Conservation (phyloP, 2,888 invertebrate species). For the Drosophila ustulata region DNA sequence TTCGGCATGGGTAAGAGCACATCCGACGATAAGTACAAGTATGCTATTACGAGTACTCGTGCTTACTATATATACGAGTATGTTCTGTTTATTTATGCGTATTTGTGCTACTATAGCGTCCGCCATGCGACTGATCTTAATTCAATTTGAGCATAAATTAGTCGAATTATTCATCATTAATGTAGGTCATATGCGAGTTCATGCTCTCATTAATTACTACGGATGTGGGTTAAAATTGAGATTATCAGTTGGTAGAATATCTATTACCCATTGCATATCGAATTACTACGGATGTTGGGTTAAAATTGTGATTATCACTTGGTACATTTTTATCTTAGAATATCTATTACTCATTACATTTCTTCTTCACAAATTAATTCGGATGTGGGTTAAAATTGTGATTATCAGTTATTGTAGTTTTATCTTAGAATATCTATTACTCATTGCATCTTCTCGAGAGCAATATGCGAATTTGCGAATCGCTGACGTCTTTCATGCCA, state of each 20-base stretch:
- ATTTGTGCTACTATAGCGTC: constrained; percentile 18
- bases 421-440: constrained; percentile 3
- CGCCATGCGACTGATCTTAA: constrained; percentile 28
- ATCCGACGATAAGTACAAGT: background rate
- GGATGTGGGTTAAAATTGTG: too few species aligned
- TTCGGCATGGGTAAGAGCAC: constrained; percentile 32
- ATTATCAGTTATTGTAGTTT: background rate
- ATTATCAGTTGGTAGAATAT: background rate
- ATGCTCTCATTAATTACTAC: constrained; percentile 43
- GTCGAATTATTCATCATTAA: constrained; percentile 27
- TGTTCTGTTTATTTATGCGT: constrained; percentile 38
- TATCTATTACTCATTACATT: too few species aligned
- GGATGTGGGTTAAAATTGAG: constrained; percentile 27
- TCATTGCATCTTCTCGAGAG: background rate
- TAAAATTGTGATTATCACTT: too few species aligned
- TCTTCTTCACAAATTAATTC: too few species aligned
- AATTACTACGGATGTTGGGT: too few species aligned
- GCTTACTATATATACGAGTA: background rate
- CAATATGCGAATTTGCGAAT: constrained; percentile 10
- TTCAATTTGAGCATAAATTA: constrained; percentile 45
- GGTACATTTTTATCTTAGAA: too few species aligned
- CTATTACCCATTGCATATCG: too few species aligned
- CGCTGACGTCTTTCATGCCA: constrained; percentile 38
- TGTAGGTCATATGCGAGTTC: constrained; percentile 63
- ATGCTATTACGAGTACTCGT: constrained; percentile 1